A percentile compares a stretch with the other conserved stretches of the same genome.
Evolutionary conservation across 92 coral and sea anemone genomes (phyloP).

Genomic region (Porites rus): DNA sequence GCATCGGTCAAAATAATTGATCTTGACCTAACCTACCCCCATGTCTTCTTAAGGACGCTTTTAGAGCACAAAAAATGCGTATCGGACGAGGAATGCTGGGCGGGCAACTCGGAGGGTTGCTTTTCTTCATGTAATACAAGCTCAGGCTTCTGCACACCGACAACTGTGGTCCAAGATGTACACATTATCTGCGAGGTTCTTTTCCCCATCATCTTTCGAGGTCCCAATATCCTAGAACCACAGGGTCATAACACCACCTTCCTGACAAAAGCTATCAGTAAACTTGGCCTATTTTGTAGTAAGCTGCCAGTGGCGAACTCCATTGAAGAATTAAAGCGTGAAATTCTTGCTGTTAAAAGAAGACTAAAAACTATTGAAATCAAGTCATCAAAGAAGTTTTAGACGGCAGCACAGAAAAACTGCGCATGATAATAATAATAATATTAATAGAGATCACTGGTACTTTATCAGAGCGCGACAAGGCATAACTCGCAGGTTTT

Average conservation of each 20-base stretch:
- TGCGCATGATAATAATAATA: background rate
- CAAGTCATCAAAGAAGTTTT: background rate
- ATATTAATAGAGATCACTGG: too few species aligned
- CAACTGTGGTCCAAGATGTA: constrained; percentile 44
- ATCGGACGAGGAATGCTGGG: constrained; percentile 51
- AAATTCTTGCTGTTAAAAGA: constrained; percentile 25
- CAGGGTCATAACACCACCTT: constrained; percentile 8
- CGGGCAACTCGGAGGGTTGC: constrained; percentile 57
- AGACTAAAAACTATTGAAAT: constrained; percentile 18
- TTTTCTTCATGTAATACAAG: constrained; percentile 54
- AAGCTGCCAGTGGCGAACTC: constrained; percentile 30
- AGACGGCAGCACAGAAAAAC: background rate
- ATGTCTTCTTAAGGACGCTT: constrained; percentile 21
- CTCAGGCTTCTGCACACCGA: constrained; percentile 60
- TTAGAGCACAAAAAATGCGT: constrained; percentile 54
- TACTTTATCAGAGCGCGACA: too few species aligned
- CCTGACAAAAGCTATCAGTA: constrained; percentile 8
- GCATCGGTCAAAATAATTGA: constrained; percentile 68
- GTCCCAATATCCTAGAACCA: background rate
- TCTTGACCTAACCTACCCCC: constrained; percentile 63
- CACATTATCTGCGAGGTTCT: constrained; percentile 57
- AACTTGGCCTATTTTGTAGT: constrained; percentile 36
- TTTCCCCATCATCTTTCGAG: constrained; percentile 28
- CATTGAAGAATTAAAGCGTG: background rate
- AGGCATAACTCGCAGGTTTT: too few species aligned